phyloP scores from a whole-genome alignment of 2,113 vertebrate species.

The Eleginops maclovinus region DNA sequence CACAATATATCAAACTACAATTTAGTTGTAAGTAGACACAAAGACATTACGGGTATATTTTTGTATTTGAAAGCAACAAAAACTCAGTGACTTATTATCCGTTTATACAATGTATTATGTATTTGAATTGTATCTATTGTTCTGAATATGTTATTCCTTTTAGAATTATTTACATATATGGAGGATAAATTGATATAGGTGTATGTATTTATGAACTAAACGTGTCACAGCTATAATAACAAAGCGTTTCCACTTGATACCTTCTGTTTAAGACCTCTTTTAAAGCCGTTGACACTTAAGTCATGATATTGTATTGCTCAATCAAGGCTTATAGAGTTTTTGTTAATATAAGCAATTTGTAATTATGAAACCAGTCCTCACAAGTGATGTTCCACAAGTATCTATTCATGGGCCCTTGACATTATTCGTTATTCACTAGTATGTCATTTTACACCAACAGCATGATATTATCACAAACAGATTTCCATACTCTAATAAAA shows the following conservation, averaged over 20 bases:
- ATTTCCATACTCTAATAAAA: too few relatives aligned
- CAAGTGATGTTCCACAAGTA: constrained; percentile 34
- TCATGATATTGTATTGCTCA: too few relatives aligned
- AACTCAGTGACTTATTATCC: not conserved
- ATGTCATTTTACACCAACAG: not conserved
- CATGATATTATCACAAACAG: not conserved
- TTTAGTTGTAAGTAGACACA: not conserved
- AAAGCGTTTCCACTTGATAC: not conserved
- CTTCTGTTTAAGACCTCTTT: not conserved
- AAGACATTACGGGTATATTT: not conserved
- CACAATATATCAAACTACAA: not conserved
- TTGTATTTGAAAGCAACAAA: not conserved
- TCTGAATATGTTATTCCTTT: not conserved
- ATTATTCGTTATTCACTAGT: not conserved
- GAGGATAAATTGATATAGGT: too few relatives aligned
- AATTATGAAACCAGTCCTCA: not conserved
- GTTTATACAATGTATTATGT: not conserved
- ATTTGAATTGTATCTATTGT: not conserved
- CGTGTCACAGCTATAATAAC: not conserved
- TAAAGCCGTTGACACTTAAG: not conserved
- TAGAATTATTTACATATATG: not conserved
- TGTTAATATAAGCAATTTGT: not conserved
- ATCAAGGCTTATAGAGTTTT: not conserved
- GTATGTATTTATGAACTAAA: too few relatives aligned
- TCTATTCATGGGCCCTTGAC: constrained; percentile 3